phyloP scores from a whole-genome alignment of 1,140 invertebrate genomes.

The Heliconius himera region DNA sequence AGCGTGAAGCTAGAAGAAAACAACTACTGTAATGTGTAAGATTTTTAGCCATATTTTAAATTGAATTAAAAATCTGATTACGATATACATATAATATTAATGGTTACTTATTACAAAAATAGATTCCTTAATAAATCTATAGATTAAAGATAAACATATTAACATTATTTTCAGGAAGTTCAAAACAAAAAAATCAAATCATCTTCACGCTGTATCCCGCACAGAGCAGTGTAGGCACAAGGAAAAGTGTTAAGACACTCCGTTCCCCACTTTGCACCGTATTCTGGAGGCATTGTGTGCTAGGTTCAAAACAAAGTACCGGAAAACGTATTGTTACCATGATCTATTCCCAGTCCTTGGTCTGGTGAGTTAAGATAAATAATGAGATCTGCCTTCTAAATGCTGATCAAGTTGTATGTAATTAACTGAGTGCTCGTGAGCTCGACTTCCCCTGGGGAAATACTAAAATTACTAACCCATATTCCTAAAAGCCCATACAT shows the following conservation, averaged over 20 bases:
- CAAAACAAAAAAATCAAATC: too few species aligned
- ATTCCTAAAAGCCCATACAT: conserved; percentile 34
- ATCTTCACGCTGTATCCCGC: too few species aligned
- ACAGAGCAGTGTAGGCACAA: too few species aligned
- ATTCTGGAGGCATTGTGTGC: too few species aligned
- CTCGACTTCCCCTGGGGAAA: conserved; percentile 35
- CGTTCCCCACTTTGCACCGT: too few species aligned
- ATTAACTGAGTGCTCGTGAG: conserved; percentile 42
- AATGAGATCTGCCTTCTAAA: conserved; percentile 34
- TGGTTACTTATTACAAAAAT: too few species aligned
- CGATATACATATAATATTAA: too few species aligned
- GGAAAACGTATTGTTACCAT: conserved; percentile 17
- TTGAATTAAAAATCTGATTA: too few species aligned
- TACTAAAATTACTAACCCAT: conserved; percentile 42
- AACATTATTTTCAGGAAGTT: neutral
- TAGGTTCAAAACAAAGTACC: neutral
- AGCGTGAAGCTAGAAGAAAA: too few species aligned
- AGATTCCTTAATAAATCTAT: neutral
- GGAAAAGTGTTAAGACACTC: too few species aligned
- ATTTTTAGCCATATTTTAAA: too few species aligned
- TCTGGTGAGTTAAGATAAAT: conserved; percentile 35
- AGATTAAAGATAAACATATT: neutral
- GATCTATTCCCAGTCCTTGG: conserved; percentile 29
- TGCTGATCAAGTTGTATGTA: conserved; percentile 39
- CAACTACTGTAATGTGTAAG: too few species aligned